These are phyloP conservation scores for Fissipunctia ypsillon DNA, from an alignment of 2,888 invertebrate genomes.

Conservation along the genomic window DNA sequence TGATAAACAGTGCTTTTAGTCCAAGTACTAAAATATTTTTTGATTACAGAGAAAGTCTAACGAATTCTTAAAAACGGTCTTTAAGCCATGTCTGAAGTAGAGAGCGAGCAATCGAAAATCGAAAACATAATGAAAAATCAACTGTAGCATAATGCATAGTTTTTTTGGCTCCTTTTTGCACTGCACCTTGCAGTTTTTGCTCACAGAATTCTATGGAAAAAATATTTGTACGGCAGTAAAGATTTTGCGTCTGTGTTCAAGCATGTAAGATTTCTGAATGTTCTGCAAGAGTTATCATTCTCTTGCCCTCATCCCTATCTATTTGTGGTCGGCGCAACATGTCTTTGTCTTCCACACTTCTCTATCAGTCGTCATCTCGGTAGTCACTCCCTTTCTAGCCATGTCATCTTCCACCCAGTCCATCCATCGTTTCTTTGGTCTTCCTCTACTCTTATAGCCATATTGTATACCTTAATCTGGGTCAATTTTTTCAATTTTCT, in stretches of 20 bases:
- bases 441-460: neutral
- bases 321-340: neutral
- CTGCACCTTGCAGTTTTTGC: neutral
- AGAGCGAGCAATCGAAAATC: neutral
- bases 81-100: neutral
- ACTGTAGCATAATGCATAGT: neutral
- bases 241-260: neutral
- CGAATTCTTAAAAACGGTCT: neutral
- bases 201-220: neutral
- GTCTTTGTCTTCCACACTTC: neutral
- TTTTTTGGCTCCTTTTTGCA: neutral
- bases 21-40: neutral
- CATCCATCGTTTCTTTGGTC: neutral
- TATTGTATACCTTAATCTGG: neutral
- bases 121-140: neutral
- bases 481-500: neutral
- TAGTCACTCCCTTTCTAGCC: neutral
- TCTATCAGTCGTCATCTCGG: neutral
- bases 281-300: neutral
- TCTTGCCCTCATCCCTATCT: neutral
- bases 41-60: neutral
- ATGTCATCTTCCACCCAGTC: neutral
- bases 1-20: neutral
- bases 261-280: neutral
- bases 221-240: neutral